Conservation (phyloP, 2,888 invertebrate genomes). For the Aproaerema taeniolella region DNA sequence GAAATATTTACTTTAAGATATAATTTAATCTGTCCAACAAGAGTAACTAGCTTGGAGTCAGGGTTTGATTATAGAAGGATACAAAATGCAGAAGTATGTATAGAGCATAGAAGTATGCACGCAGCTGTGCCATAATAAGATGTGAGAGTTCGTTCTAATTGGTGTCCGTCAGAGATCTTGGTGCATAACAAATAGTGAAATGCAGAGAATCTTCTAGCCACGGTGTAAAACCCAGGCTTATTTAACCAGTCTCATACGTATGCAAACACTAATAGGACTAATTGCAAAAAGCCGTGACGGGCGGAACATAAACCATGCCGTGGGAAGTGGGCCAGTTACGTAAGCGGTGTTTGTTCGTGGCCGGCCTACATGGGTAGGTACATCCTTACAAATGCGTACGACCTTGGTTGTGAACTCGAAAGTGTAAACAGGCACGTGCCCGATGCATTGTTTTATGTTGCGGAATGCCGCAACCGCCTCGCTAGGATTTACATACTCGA, state of each 20-base stretch:
- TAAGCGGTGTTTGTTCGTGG: constrained; percentile 73
- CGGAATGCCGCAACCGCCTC: constrained; percentile 45
- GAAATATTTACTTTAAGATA: no score
- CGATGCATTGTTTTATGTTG: constrained; percentile 75
- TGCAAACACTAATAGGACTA: constrained; percentile 26
- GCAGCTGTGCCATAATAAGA: no score
- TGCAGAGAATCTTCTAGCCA: no score
- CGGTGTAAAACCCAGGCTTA: background rate
- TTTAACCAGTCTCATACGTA: background rate
- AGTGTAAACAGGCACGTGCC: constrained; percentile 73
- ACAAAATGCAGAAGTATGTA: no score
- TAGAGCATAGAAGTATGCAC: no score
- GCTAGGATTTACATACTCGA: constrained; percentile 25
- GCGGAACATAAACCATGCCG: constrained; percentile 55
- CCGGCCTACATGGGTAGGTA: constrained; percentile 57
- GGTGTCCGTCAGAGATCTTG: no score
- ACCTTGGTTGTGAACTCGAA: constrained; percentile 75
- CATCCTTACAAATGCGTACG: constrained; percentile 77
- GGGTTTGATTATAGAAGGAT: no score
- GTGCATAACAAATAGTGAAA: no score
- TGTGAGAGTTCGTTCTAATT: no score
- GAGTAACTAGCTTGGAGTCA: no score
- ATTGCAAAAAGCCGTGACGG: constrained; percentile 49
- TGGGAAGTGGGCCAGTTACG: constrained; percentile 73
- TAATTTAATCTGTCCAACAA: no score